Percentiles rank a stretch among this genome's conserved stretches.
These are phyloP conservation scores for Gymnocypris eckloni DNA, from an alignment of 2,797 vertebrate species.

Conservation along the genomic window DNA sequence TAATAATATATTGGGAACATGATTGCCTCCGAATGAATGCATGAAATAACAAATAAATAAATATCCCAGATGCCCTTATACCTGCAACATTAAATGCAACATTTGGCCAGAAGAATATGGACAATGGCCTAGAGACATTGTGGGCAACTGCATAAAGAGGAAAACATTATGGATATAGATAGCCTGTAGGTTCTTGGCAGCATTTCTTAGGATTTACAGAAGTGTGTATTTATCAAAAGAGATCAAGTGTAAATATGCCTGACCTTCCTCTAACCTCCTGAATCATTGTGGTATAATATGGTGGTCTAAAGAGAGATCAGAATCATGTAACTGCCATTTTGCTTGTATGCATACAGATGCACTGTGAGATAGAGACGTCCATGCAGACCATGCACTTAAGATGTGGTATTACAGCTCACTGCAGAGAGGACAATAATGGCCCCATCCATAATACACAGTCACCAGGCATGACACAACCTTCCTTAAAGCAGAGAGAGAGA, in stretches of 20 bases:
- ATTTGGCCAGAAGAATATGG: slow-evolving; percentile 13
- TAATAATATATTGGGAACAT: not conserved
- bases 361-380: slow-evolving; percentile 31
- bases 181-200: slow-evolving; percentile 38
- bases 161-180: slow-evolving; percentile 26
- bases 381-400: slow-evolving; percentile 54
- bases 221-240: slow-evolving; percentile 37
- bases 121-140: not conserved
- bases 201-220: slow-evolving; percentile 4
- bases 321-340: slow-evolving; percentile 14
- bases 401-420: slow-evolving; percentile 60
- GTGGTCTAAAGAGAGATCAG: slow-evolving; percentile 29
- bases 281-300: slow-evolving; percentile 15
- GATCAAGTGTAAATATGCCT: slow-evolving; percentile 17
- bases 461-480: slow-evolving; percentile 40
- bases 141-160: slow-evolving; percentile 6
- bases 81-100: slow-evolving; percentile 16
- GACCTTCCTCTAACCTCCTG: slow-evolving; percentile 13
- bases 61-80: slow-evolving; percentile 19
- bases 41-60: slow-evolving; percentile 30
- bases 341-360: slow-evolving; percentile 12
- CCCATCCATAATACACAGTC: slow-evolving; percentile 73
- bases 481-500: slow-evolving; percentile 29
- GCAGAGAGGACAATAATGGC: slow-evolving; percentile 73
- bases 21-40: slow-evolving; percentile 19